Percentiles rank a stretch among this genome's conserved stretches.
These are phyloP conservation scores for Phacellophora camtschatica DNA, from an alignment of 30 jellyfish, hydroid and myxozoan genomes.

Conservation along the genomic window DNA sequence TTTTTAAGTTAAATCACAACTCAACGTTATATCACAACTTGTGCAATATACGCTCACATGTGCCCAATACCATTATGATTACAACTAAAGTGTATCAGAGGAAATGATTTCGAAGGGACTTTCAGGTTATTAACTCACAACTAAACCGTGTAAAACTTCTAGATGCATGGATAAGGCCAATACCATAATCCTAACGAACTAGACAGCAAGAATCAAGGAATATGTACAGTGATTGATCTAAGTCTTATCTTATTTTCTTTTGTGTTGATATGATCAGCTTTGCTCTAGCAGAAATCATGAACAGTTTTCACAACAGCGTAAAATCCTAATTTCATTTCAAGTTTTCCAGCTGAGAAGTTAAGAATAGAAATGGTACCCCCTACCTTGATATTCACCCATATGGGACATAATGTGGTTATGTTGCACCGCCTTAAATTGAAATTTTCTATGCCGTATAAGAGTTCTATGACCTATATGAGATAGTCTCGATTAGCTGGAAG, in stretches of 20 bases:
- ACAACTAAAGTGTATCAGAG: no score
- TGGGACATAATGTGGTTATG: slow-evolving; percentile 34
- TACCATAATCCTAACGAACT: slow-evolving; percentile 13
- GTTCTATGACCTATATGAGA: no score
- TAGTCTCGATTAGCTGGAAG: no score
- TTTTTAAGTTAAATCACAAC: no score
- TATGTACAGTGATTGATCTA: slow-evolving; percentile 5
- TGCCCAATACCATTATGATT: no score
- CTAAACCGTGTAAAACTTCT: no score
- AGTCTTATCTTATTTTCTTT: slow-evolving; percentile 5
- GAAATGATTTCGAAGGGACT: no score
- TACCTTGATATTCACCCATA: slow-evolving; percentile 8
- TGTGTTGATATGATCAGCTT: slow-evolving; percentile 9
- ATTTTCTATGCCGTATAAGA: no score
- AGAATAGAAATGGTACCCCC: slow-evolving; percentile 61
- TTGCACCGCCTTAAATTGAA: slow-evolving; percentile 59
- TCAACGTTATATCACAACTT: no score
- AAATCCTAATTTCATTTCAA: slow-evolving; percentile 41
- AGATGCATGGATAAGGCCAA: no score
- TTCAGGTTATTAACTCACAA: no score
- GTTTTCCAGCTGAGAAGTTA: slow-evolving; percentile 32
- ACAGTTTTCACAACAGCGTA: not conserved
- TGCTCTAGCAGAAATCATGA: not conserved
- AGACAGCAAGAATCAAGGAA: not conserved
- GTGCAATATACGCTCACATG: no score